A percentile compares a stretch with the other conserved stretches of the same genome.
Evolutionary conservation across 2,113 vertebrate genomes (phyloP).

Genomic region (Empidonax traillii): DNA sequence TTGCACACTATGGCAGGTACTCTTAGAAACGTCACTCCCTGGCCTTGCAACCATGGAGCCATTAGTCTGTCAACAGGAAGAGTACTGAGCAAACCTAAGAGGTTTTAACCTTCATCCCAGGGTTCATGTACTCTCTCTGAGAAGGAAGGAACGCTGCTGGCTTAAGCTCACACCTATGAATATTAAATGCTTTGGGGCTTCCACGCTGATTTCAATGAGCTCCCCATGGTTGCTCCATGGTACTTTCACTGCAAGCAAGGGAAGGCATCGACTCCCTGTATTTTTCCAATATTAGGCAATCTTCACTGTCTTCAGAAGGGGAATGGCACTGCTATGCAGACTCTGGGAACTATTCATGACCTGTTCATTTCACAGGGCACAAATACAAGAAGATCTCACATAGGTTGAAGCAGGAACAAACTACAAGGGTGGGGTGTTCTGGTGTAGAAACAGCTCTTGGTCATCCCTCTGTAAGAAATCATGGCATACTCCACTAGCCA

Average conservation of each 20-base stretch:
- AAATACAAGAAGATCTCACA: not conserved
- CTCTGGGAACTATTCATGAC: not conserved
- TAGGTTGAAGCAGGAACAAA: not conserved
- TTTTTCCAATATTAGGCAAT: not conserved
- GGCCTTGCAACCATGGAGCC: not conserved
- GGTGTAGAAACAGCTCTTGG: not conserved
- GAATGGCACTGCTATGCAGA: not conserved
- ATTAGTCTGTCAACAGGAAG: not conserved
- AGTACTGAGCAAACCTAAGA: not conserved
- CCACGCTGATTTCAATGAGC: not conserved
- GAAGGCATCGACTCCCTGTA: rapidly evolving
- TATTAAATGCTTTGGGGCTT: not conserved
- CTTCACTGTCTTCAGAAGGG: not conserved
- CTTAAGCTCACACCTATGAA: not conserved
- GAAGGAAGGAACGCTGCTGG: not conserved
- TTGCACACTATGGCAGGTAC: not conserved
- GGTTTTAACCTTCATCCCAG: not conserved
- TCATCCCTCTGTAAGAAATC: not conserved
- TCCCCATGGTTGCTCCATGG: rapidly evolving
- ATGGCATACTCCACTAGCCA: not conserved
- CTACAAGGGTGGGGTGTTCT: not conserved
- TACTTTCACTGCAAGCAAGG: not conserved
- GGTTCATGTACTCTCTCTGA: not conserved
- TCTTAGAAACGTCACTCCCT: not conserved
- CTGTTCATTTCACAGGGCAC: not conserved